Conservation (phyloP, 2,797 vertebrate species). For the Phoebastria nigripes region DNA sequence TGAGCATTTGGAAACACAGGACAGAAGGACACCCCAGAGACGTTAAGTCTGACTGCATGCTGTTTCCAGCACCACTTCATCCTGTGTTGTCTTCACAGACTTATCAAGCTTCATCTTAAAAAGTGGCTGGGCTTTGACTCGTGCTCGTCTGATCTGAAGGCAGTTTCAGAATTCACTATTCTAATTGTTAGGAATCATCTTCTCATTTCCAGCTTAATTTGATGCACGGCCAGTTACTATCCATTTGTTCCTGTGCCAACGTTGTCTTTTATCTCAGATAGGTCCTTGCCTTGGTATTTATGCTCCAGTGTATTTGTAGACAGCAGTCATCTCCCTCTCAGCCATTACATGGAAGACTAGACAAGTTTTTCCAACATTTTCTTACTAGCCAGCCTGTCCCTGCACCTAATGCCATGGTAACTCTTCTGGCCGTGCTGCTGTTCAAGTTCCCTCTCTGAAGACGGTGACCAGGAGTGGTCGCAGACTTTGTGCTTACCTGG, state of each 20-base stretch:
- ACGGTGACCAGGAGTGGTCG: neutral
- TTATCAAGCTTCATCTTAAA: neutral
- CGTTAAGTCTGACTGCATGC: rapidly evolving
- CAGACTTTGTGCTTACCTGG: neutral
- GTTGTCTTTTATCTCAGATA: neutral
- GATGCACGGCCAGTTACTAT: neutral
- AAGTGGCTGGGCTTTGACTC: neutral
- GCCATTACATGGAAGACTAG: neutral
- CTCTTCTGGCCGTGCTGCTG: neutral
- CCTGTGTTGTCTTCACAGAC: neutral
- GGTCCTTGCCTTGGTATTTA: neutral
- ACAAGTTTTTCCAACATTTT: neutral
- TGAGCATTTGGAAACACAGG: neutral
- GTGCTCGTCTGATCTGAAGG: rapidly evolving
- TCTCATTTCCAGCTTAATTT: slow-evolving; percentile 4
- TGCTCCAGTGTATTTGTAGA: neutral
- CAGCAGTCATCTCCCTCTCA: neutral
- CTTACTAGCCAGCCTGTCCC: neutral
- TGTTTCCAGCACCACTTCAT: neutral
- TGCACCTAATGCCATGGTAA: neutral
- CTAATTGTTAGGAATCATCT: neutral
- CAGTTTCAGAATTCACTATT: neutral
- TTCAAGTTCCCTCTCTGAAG: neutral
- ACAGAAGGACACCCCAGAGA: neutral
- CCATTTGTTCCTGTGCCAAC: neutral